Conservation (phyloP, 2,888 invertebrate genomes). For the Chesias legatella region DNA sequence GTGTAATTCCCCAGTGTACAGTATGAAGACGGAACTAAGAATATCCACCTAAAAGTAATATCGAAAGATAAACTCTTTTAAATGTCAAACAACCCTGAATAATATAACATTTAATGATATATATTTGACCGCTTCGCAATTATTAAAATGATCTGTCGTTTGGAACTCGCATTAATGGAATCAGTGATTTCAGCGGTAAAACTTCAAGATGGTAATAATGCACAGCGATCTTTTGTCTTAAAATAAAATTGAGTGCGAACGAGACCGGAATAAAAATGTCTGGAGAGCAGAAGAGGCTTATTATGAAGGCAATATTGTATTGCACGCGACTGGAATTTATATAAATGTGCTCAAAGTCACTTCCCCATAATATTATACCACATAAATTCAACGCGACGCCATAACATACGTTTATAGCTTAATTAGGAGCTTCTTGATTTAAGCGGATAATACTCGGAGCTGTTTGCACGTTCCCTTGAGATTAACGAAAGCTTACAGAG, state of each 20-base stretch:
- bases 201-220: slow-evolving; percentile 45
- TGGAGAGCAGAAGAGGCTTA: slow-evolving; percentile 47
- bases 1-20: too few species aligned
- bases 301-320: slow-evolving; percentile 64
- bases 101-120: too few species aligned
- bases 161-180: slow-evolving; percentile 19
- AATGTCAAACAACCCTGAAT: too few species aligned
- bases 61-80: too few species aligned
- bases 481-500: slow-evolving; percentile 5
- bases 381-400: slow-evolving; percentile 38
- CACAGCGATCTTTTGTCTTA: slow-evolving; percentile 53
- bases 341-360: slow-evolving; percentile 44
- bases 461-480: neutral
- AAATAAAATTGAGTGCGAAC: slow-evolving; percentile 61
- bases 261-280: slow-evolving; percentile 53
- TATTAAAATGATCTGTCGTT: too few species aligned
- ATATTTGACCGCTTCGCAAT: too few species aligned
- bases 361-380: slow-evolving; percentile 34
- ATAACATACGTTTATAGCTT: slow-evolving; percentile 36
- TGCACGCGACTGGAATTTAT: slow-evolving; percentile 57
- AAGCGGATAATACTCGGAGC: neutral
- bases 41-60: too few species aligned
- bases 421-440: slow-evolving; percentile 20
- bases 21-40: too few species aligned
- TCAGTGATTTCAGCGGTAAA: slow-evolving; percentile 39